A percentile compares a stretch with the other conserved stretches of the same genome.
These are phyloP conservation scores for Neomorphus geoffroyi DNA, from an alignment of 2,797 vertebrate genomes.

Conservation along the genomic window DNA sequence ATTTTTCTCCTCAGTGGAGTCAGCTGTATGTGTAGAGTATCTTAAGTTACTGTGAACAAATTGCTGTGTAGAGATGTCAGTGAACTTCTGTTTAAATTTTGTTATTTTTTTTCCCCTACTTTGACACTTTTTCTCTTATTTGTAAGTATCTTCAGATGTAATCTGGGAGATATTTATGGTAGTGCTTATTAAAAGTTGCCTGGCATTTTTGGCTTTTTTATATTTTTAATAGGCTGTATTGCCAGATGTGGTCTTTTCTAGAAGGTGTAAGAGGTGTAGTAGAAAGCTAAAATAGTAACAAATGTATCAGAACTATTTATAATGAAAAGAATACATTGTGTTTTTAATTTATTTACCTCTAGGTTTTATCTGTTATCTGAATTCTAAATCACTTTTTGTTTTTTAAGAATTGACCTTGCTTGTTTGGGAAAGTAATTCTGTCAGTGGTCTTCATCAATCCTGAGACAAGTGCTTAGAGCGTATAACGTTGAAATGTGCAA, in stretches of 20 bases:
- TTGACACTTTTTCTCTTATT: slow-evolving; percentile 22
- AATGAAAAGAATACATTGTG: slow-evolving; percentile 70
- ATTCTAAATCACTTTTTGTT: slow-evolving; percentile 14
- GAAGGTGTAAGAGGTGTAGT: slow-evolving; percentile 5
- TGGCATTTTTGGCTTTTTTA: slow-evolving; percentile 47
- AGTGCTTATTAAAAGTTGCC: slow-evolving; percentile 27
- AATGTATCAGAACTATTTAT: slow-evolving; percentile 69
- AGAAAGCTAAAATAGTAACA: slow-evolving; percentile 59
- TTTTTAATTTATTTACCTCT: slow-evolving; percentile 78
- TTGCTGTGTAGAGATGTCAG: not conserved
- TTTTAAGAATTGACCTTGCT: not conserved
- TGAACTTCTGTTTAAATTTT: not conserved
- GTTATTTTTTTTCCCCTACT: not conserved
- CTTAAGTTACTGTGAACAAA: slow-evolving; percentile 32
- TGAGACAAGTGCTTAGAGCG: not conserved
- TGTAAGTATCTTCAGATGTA: slow-evolving; percentile 44
- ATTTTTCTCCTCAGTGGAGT: not conserved
- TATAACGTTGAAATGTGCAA: not conserved
- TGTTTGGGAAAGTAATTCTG: not conserved
- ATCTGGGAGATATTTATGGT: slow-evolving; percentile 29
- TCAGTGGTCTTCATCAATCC: not conserved
- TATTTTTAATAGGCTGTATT: slow-evolving; percentile 8
- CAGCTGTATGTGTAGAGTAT: not conserved
- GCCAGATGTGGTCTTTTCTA: slow-evolving; percentile 15
- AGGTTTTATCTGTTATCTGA: slow-evolving; percentile 43